phyloP scores from a whole-genome alignment of 2,797 vertebrate species.

The Silurus lanzhouensis region DNA sequence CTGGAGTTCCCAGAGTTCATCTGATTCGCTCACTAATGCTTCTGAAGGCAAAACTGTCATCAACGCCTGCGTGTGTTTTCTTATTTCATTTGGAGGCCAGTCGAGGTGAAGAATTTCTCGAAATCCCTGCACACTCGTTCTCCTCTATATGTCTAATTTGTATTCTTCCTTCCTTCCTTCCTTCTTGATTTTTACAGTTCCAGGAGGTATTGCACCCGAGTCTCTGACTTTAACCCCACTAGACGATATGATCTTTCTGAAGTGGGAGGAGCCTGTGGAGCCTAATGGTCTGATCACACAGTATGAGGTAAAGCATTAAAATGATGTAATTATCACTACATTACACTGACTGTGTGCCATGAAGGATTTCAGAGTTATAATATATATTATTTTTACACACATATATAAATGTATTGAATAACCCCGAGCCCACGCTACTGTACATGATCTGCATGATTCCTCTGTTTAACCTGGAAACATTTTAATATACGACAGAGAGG shows the following conservation, averaged over 20 bases:
- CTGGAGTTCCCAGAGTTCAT: not conserved
- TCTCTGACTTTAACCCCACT: conserved; percentile 81
- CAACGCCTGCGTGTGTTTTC: not conserved
- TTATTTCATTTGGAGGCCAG: not conserved
- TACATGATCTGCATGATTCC: not conserved
- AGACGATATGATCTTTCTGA: conserved; percentile 86
- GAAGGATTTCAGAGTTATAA: not conserved
- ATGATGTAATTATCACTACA: not conserved
- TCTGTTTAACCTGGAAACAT: not conserved
- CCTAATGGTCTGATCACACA: conserved; percentile 85
- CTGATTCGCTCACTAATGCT: not conserved
- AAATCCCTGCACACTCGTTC: not conserved
- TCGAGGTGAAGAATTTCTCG: not conserved
- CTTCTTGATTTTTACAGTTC: conserved; percentile 68
- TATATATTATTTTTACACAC: not conserved
- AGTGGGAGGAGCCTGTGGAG: conserved; percentile 86
- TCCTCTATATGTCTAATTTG: not conserved
- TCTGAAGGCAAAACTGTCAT: not conserved
- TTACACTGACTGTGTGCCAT: not conserved
- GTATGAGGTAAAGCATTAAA: conserved; percentile 76
- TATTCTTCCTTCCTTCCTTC: conserved; percentile 42
- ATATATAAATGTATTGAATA: not conserved
- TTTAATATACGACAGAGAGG: not conserved
- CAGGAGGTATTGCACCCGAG: conserved; percentile 79
- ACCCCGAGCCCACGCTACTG: not conserved